These are phyloP conservation scores for Hippocampus abdominalis DNA, from an alignment of 2,113 vertebrate genomes.

Conservation along the genomic window DNA sequence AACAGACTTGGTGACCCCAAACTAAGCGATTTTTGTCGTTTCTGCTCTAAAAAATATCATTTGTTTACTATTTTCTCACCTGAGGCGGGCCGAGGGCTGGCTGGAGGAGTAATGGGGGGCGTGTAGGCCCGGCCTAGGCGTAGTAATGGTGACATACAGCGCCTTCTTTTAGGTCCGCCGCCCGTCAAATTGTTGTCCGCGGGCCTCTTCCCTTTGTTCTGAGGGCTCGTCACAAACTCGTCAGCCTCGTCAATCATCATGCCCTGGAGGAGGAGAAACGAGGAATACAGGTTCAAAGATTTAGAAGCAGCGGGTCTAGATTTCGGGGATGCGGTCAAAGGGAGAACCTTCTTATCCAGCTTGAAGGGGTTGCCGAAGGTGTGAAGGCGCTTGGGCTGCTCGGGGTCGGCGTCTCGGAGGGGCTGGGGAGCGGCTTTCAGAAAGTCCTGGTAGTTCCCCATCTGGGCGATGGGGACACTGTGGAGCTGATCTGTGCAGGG, in stretches of 20 bases:
- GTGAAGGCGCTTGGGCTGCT: slow-evolving; percentile 92
- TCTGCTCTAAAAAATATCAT: no score
- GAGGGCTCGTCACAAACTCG: slow-evolving; percentile 90
- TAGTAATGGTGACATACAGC: slow-evolving; percentile 85
- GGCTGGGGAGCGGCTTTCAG: slow-evolving; percentile 90
- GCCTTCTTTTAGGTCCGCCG: slow-evolving; percentile 83
- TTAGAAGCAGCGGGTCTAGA: background rate
- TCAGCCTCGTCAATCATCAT: slow-evolving; percentile 99
- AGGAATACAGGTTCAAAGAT: background rate
- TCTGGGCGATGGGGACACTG: slow-evolving; percentile 93
- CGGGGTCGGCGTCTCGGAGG: slow-evolving; percentile 90
- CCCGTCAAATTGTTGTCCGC: slow-evolving; percentile 75
- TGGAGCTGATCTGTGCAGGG: slow-evolving; percentile 83
- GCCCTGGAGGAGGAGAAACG: slow-evolving; percentile 64
- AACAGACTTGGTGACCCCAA: no score
- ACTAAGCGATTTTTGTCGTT: no score
- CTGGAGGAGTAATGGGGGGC: slow-evolving; percentile 68
- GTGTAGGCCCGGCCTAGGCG: slow-evolving; percentile 78
- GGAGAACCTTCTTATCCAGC: slow-evolving; percentile 91
- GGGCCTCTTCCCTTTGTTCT: slow-evolving; percentile 86
- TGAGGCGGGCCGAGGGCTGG: slow-evolving; percentile 48
- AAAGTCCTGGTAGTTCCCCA: slow-evolving; percentile 98
- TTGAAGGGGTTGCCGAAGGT: slow-evolving; percentile 98
- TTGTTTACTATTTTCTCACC: slow-evolving; percentile 29
- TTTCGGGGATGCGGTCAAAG: background rate